Evolutionary conservation across 35 echinoderm and acorn worm species (phyloP).

Genomic region (Lytechinus variegatus): DNA sequence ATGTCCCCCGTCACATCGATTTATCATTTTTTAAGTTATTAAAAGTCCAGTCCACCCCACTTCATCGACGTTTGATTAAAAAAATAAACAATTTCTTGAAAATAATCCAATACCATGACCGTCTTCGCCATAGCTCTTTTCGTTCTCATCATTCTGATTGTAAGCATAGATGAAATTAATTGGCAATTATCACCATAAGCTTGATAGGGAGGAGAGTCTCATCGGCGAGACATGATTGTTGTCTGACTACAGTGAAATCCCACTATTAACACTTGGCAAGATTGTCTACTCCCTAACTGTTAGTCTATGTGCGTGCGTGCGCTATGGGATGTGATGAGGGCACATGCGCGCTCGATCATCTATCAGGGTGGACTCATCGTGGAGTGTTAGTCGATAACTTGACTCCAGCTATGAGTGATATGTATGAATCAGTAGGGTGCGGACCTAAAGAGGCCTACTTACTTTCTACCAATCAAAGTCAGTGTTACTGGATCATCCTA

Average conservation of each 20-base stretch:
- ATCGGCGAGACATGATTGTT: background rate
- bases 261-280: background rate
- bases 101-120: too few relatives aligned
- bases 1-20: too few relatives aligned
- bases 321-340: background rate
- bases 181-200: background rate
- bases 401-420: background rate
- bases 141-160: background rate
- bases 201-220: background rate
- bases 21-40: too few relatives aligned
- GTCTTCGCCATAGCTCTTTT: background rate
- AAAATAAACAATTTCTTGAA: too few relatives aligned
- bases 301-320: background rate
- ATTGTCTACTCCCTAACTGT: background rate
- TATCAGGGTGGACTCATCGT: background rate
- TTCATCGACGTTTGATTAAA: too few relatives aligned
- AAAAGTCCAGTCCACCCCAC: too few relatives aligned
- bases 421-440: background rate
- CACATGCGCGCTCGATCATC: background rate
- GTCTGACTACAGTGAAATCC: background rate
- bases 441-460: background rate
- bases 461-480: background rate
- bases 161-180: background rate
- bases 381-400: background rate
- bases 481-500: background rate